These are phyloP conservation scores for Hassar affinis DNA, from an alignment of 2,113 vertebrate genomes.

Conservation along the genomic window DNA sequence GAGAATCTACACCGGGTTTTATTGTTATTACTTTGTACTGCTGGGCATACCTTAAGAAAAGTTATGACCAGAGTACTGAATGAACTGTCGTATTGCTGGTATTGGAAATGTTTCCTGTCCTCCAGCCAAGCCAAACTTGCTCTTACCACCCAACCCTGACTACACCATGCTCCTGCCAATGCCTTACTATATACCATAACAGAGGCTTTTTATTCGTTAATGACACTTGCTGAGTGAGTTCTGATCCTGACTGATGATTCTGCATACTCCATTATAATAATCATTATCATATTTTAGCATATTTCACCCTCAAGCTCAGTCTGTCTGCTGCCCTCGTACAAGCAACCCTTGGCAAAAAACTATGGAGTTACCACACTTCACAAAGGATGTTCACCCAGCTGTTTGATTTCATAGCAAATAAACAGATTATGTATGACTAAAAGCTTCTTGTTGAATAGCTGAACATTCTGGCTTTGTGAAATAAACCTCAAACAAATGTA, in stretches of 20 bases:
- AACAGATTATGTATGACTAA: too few relatives aligned
- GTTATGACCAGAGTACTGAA: background rate
- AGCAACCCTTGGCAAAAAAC: too few relatives aligned
- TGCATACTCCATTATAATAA: background rate
- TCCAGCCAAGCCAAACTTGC: background rate
- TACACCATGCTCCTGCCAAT: background rate
- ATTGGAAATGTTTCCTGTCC: background rate
- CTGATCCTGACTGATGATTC: background rate
- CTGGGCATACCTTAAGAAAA: background rate
- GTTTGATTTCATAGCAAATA: too few relatives aligned
- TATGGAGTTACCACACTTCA: background rate
- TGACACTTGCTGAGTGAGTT: background rate
- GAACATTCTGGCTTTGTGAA: too few relatives aligned
- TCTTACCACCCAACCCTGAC: conserved; percentile 9
- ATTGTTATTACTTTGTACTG: background rate
- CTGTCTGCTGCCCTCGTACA: background rate
- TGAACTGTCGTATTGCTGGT: background rate
- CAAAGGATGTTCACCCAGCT: too few relatives aligned
- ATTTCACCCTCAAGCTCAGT: background rate
- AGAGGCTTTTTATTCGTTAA: background rate
- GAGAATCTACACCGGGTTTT: conserved; percentile 16
- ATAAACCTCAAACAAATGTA: too few relatives aligned
- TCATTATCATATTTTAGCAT: background rate
- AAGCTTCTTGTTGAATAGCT: too few relatives aligned
- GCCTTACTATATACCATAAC: background rate